Evolutionary conservation across 2,113 vertebrate genomes (phyloP).

Genomic region (Agapornis roseicollis): DNA sequence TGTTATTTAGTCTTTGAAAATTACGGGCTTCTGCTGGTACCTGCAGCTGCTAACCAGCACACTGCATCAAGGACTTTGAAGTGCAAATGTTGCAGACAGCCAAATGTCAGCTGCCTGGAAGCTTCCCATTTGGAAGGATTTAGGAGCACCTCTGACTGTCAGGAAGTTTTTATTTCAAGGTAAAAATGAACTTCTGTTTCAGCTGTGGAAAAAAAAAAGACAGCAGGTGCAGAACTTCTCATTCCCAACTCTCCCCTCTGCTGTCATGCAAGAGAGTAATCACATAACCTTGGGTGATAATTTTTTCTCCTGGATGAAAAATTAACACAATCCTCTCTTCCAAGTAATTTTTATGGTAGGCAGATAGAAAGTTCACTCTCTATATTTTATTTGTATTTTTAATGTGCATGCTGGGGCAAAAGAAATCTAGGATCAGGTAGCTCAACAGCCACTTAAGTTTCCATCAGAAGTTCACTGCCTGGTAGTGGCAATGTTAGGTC

Average conservation of each 20-base stretch:
- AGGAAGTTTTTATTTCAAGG: constrained; percentile 30
- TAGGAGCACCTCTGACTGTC: not conserved
- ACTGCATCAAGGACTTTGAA: constrained; percentile 58
- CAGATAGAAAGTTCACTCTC: not conserved
- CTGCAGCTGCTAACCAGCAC: constrained; percentile 48
- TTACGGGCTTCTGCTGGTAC: constrained; percentile 17
- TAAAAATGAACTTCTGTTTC: not conserved
- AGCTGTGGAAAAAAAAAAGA: not conserved
- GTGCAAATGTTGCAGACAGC: constrained; percentile 31
- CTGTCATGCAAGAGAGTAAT: not conserved
- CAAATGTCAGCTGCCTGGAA: constrained; percentile 44
- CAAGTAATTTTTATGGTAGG: not conserved
- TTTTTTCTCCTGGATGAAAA: not conserved
- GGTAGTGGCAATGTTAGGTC: not conserved
- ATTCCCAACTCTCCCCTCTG: not conserved
- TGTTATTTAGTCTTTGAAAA: constrained; percentile 19
- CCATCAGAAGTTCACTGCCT: not conserved
- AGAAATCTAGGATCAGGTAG: not conserved
- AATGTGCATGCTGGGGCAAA: not conserved
- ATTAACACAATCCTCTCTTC: not conserved
- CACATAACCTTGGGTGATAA: not conserved
- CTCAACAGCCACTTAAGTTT: not conserved
- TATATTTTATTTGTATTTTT: not conserved
- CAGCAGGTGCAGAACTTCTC: not conserved
- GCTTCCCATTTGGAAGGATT: constrained; percentile 1